phyloP scores from a whole-genome alignment of 2,797 vertebrate species.

The Dendrocincla fuliginosa region DNA sequence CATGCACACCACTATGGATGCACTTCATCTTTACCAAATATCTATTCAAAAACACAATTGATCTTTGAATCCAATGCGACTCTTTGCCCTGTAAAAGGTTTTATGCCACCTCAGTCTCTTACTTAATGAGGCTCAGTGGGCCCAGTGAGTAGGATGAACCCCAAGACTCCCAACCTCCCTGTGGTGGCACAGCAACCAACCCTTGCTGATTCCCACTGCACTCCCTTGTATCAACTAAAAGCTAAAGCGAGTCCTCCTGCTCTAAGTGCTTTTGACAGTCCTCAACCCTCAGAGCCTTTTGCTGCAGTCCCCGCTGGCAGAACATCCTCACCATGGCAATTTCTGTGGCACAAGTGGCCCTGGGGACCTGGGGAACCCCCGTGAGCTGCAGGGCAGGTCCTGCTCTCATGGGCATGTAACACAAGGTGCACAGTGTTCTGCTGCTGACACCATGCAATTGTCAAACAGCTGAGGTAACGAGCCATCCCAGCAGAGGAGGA shows the following conservation, averaged over 20 bases:
- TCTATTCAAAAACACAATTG: not conserved
- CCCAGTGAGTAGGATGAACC: not conserved
- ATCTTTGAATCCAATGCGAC: not conserved
- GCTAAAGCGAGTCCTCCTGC: not conserved
- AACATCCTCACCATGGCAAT: accelerated
- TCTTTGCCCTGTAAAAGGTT: not conserved
- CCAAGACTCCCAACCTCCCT: not conserved
- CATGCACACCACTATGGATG: accelerated
- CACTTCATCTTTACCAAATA: not conserved
- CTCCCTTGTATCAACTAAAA: not conserved
- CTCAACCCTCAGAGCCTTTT: not conserved
- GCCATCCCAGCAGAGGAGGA: not conserved
- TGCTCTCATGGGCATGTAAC: not conserved
- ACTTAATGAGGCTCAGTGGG: not conserved
- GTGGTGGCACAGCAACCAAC: not conserved
- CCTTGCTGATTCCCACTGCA: not conserved
- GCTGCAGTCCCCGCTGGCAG: not conserved
- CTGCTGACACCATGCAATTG: not conserved
- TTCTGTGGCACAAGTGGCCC: not conserved
- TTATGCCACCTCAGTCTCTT: not conserved
- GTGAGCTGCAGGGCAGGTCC: not conserved
- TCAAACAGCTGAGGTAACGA: accelerated
- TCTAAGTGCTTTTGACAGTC: not conserved
- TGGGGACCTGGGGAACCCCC: accelerated
- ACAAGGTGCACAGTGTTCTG: accelerated